phyloP scores from a whole-genome alignment of 2,113 vertebrate genomes.

The Bujurquina vittata region DNA sequence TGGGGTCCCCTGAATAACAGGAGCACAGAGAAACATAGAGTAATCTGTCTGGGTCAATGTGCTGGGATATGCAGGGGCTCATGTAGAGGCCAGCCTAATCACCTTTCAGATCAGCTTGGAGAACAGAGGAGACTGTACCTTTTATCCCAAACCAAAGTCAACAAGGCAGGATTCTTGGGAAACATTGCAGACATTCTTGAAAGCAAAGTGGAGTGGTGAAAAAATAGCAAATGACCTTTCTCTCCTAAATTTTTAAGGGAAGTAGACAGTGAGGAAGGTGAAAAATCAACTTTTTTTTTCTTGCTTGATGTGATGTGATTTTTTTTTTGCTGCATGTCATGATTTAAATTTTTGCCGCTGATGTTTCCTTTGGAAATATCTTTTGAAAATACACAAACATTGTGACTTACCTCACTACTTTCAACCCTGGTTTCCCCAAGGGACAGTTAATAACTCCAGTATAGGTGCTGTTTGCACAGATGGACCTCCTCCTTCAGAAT shows the following conservation, averaged over 20 bases:
- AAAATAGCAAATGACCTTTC: constrained; percentile 55
- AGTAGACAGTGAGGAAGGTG: constrained; percentile 40
- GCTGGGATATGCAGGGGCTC: constrained; percentile 68
- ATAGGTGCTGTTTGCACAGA: constrained; percentile 78
- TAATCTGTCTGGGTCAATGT: constrained; percentile 69
- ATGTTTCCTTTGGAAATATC: background rate
- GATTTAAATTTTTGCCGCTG: background rate
- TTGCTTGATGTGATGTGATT: background rate
- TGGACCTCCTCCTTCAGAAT: constrained; percentile 70
- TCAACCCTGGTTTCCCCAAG: background rate
- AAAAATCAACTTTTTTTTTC: background rate
- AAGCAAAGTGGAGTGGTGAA: constrained; percentile 61
- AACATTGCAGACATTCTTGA: constrained; percentile 84
- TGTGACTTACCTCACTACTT: background rate
- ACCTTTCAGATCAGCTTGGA: constrained; percentile 77
- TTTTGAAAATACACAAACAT: background rate
- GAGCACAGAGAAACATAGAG: constrained; percentile 58
- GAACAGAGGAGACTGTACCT: constrained; percentile 75
- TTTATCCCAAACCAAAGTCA: constrained; percentile 84
- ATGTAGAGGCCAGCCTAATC: constrained; percentile 77
- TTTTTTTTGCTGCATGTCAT: background rate
- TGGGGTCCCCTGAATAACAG: constrained; percentile 51
- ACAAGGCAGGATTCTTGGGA: constrained; percentile 79
- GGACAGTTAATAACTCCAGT: constrained; percentile 72
- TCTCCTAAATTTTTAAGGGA: constrained; percentile 58